phyloP scores from a whole-genome alignment of 2,888 invertebrate species.

The Drosophila paranaensis region DNA sequence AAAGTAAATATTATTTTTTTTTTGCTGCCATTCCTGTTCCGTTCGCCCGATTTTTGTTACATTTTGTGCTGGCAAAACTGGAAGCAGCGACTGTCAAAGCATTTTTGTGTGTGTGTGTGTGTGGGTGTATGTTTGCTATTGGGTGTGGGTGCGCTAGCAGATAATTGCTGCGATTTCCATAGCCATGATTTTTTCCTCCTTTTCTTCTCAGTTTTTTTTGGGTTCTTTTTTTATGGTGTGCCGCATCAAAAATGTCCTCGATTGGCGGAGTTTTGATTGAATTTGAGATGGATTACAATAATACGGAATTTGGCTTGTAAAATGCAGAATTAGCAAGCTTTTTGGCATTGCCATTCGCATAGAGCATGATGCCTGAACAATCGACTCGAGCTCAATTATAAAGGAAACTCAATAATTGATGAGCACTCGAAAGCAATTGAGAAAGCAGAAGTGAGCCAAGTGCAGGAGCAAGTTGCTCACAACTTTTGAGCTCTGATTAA shows the following conservation, averaged over 20 bases:
- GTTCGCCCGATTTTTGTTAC: conserved; percentile 58
- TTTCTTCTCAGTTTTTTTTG: background rate
- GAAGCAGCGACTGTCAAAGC: conserved; percentile 28
- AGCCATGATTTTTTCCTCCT: conserved; percentile 32
- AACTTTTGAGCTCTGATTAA: conserved; percentile 6
- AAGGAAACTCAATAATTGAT: conserved; percentile 7
- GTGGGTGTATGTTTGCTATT: background rate
- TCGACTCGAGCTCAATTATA: conserved; percentile 31
- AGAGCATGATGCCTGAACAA: conserved; percentile 40
- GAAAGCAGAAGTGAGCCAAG: background rate
- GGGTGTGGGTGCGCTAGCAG: conserved; percentile 41
- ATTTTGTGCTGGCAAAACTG: conserved; percentile 41
- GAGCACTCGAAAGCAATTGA: background rate
- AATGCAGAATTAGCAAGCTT: conserved; percentile 50
- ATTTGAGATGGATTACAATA: conserved; percentile 67
- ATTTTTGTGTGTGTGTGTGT: conserved; percentile 21
- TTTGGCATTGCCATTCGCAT: conserved; percentile 39
- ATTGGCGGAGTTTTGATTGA: conserved; percentile 63
- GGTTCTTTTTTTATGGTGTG: conserved; percentile 29
- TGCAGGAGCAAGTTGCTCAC: too few relatives aligned
- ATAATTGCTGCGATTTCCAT: conserved; percentile 76
- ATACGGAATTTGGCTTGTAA: conserved; percentile 43
- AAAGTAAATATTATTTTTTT: conserved; percentile 78
- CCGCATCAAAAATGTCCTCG: conserved; percentile 23
- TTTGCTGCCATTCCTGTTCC: conserved; percentile 21